Percentiles rank a stretch among this genome's conserved stretches.
Conservation (phyloP, 1,140 invertebrate species). For the Meteorus sp. region DNA sequence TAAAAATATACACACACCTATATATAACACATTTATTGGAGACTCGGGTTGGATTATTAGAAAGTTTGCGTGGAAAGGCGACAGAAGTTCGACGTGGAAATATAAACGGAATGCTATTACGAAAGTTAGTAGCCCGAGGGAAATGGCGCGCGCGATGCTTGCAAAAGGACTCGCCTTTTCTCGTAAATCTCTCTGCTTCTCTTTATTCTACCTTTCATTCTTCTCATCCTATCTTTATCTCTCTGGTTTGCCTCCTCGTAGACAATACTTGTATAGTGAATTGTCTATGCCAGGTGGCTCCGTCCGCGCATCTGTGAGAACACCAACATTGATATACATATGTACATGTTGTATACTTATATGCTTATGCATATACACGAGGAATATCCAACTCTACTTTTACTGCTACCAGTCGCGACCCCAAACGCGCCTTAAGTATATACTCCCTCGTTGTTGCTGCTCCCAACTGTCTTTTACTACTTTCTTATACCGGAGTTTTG, state of each 20-base stretch:
- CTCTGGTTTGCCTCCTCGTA: background rate
- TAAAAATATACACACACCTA: background rate
- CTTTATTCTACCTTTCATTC: no score
- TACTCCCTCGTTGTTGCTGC: background rate
- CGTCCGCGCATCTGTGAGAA: background rate
- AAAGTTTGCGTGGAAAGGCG: conserved; percentile 23
- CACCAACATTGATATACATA: background rate
- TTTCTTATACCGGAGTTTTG: conserved; percentile 2
- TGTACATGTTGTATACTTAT: background rate
- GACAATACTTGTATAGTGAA: background rate
- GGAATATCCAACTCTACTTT: conserved; percentile 2
- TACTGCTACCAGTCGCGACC: background rate
- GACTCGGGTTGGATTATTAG: conserved; percentile 24
- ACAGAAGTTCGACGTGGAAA: conserved; percentile 19
- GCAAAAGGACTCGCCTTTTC: conserved; percentile 12
- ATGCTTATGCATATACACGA: no score
- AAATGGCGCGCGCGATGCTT: conserved; percentile 17
- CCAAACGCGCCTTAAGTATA: background rate
- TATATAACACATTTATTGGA: background rate
- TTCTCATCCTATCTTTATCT: background rate
- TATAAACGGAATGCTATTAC: conserved; percentile 17
- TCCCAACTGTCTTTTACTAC: conserved; percentile 5
- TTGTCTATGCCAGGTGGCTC: background rate
- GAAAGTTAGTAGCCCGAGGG: conserved; percentile 23
- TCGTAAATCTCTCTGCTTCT: conserved; percentile 9